phyloP scores from a whole-genome alignment of 1,140 invertebrate species.

The Conus betulinus region DNA sequence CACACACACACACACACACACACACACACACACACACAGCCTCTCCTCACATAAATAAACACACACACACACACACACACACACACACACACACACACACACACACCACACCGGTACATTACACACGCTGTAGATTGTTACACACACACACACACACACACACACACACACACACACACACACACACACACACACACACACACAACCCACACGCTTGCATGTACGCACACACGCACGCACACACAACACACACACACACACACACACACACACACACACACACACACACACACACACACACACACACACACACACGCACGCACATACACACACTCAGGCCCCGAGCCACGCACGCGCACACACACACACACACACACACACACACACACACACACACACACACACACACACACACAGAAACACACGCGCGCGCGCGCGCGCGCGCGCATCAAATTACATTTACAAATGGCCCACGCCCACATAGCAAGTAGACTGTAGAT shows the following conservation, averaged over 20 bases:
- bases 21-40: not conserved
- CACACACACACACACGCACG: constrained; percentile 2
- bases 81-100: not conserved
- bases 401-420: not conserved
- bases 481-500: too few relatives aligned
- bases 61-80: not conserved
- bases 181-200: constrained; percentile 20
- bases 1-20: not conserved
- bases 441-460: too few relatives aligned
- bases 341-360: not conserved
- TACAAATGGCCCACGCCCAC: not conserved
- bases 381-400: not conserved
- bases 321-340: not conserved
- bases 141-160: not conserved
- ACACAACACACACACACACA: not conserved
- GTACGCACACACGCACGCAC: not conserved
- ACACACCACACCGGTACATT: not conserved
- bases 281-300: constrained; percentile 10
- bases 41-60: not conserved
- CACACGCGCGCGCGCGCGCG: too few relatives aligned
- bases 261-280: not conserved
- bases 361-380: constrained; percentile 4
- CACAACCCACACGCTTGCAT: not conserved
- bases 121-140: not conserved
- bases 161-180: constrained; percentile 25